These are phyloP conservation scores for Acromyrmex echinatior DNA, from an alignment of 1,140 invertebrate genomes.

Conservation along the genomic window DNA sequence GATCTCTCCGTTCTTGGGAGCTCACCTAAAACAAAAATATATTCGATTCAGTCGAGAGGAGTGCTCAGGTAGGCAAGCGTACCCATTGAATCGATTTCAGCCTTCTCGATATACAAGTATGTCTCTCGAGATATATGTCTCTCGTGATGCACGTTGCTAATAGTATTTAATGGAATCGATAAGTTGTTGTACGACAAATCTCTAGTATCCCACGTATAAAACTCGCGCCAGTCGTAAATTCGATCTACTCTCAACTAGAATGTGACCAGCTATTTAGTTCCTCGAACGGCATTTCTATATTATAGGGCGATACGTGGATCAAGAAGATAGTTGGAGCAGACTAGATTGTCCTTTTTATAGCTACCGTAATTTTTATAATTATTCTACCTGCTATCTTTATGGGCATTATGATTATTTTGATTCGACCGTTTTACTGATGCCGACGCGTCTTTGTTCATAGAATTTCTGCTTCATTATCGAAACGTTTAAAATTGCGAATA, in stretches of 20 bases:
- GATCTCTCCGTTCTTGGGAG: conserved; percentile 35
- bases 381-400: conserved; percentile 32
- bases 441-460: not conserved
- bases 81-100: conserved; percentile 8
- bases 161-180: conserved; percentile 80
- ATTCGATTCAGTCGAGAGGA: conserved; percentile 54
- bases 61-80: conserved; percentile 53
- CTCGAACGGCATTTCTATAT: conserved; percentile 7
- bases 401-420: conserved; percentile 42
- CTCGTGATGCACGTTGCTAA: conserved; percentile 61
- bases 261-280: not conserved
- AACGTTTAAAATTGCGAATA: not conserved
- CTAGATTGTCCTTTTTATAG: conserved; percentile 45
- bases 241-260: conserved; percentile 12
- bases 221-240: conserved; percentile 70
- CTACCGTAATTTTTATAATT: conserved; percentile 45
- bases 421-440: conserved; percentile 15
- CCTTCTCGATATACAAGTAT: not conserved
- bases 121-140: not conserved
- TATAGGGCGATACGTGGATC: conserved; percentile 2
- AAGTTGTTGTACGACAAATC: conserved; percentile 78
- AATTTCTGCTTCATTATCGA: not conserved
- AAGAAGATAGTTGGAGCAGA: not conserved
- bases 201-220: conserved; percentile 57
- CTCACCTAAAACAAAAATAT: conserved; percentile 74